Evolutionary conservation across 2,888 invertebrate genomes (phyloP).

Genomic region (Leucophora obtusa): DNA sequence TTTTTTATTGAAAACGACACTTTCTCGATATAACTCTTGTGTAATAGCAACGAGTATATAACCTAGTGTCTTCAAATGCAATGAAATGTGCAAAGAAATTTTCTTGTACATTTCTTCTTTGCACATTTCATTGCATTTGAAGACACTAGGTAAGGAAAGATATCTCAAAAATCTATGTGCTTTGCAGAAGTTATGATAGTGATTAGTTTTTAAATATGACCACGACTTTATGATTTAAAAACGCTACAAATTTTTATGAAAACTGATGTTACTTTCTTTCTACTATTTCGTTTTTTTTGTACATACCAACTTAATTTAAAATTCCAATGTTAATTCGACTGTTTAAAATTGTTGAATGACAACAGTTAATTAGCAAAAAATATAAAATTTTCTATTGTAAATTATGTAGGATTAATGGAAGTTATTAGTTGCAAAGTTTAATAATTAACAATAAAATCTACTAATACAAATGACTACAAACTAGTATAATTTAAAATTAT

Average conservation of each 20-base stretch:
- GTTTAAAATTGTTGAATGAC: background rate
- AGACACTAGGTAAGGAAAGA: too few species aligned
- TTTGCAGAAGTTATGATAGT: too few species aligned
- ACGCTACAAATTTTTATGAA: slow-evolving; percentile 11
- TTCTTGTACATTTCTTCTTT: too few species aligned
- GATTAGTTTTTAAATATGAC: too few species aligned
- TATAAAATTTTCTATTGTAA: background rate
- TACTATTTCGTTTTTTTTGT: background rate
- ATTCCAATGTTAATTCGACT: background rate
- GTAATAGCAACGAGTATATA: too few species aligned
- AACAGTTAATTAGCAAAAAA: slow-evolving; percentile 3
- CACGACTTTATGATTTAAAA: background rate
- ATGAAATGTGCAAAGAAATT: too few species aligned
- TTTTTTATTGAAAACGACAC: too few species aligned
- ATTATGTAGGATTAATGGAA: background rate
- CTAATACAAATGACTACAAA: background rate
- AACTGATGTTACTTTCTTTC: background rate
- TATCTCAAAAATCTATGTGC: too few species aligned
- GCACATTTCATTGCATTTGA: too few species aligned
- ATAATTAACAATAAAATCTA: background rate
- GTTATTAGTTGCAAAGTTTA: background rate
- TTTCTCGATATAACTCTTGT: too few species aligned
- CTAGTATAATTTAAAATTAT: background rate
- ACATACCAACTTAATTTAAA: background rate
- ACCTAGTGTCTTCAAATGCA: too few species aligned